Conservation (phyloP, 2,113 vertebrate genomes). For the Semicossyphus pulcher region DNA sequence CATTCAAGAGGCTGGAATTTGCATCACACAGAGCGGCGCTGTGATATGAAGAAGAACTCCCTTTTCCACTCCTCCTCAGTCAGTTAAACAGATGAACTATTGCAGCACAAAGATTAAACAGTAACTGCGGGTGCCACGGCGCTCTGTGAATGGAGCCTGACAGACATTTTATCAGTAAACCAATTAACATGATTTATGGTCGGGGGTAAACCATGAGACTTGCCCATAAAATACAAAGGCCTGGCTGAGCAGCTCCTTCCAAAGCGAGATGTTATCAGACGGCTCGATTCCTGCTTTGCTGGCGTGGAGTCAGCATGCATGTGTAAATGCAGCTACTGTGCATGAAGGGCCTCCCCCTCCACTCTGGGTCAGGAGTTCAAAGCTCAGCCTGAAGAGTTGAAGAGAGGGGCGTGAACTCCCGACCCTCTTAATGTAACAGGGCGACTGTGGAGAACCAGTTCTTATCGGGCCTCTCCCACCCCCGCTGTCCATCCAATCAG, state of each 20-base stretch:
- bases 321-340: constrained; percentile 84
- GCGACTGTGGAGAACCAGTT: constrained; percentile 43
- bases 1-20: constrained; percentile 56
- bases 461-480: constrained; percentile 62
- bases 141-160: constrained; percentile 71
- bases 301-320: constrained; percentile 77
- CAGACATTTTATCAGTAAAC: constrained; percentile 82
- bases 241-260: constrained; percentile 71
- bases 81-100: constrained; percentile 80
- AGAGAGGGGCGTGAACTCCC: constrained; percentile 74
- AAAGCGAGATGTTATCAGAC: constrained; percentile 78
- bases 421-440: constrained; percentile 77
- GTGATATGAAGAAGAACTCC: constrained; percentile 56
- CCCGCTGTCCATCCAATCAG: constrained; percentile 8
- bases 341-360: constrained; percentile 50
- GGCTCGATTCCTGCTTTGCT: constrained; percentile 75
- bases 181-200: constrained; percentile 85
- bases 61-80: constrained; percentile 63
- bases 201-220: constrained; percentile 65
- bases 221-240: constrained; percentile 79
- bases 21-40: constrained; percentile 51
- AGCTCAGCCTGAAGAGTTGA: constrained; percentile 72
- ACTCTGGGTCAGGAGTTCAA: constrained; percentile 81
- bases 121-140: constrained; percentile 71
- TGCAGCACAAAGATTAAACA: constrained; percentile 77